Evolutionary conservation across 2,113 vertebrate genomes (phyloP), one percentile per base, ranked within the genome.

Genomic region (Puntigrus tetrazona): DNA sequence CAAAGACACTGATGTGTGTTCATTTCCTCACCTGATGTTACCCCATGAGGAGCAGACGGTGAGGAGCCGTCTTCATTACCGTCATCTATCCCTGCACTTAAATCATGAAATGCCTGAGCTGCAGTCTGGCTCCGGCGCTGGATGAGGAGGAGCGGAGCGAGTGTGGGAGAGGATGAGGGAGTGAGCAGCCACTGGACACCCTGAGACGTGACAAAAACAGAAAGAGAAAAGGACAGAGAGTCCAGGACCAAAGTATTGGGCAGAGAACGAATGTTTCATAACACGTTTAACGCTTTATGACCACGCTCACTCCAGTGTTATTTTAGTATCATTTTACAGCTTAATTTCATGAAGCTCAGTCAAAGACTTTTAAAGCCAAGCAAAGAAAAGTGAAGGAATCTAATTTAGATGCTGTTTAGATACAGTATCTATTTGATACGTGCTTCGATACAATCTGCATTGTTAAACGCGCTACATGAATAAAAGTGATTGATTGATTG

Each of bases 1-100:
- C 25, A 73, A 43, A 73, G 70, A 45, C 70, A 73, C 7, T 73
- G 70, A 73, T 73, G 70, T 75, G 79, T 81, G 31, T 80, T 85
- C 80, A 47, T 85, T 88, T 85, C 78, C 73, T 88, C 86, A 90
- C 86, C 84, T 88, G 84, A 86, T 70, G 82, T 86, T 75, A 83
- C 78, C 78, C 85, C 80, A 52, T 55, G 83, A 84, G 83, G 78
- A 87, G 79, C 52, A 88, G 89, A 88, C 67, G 7, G 36, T 2
- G 38, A 85, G 84, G 85, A 86, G 75, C 84, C 86, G 74, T 69
- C 63, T 86, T 89, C 86, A 86, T 89, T 88, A 73, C 57, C 79
- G 59, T 61, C 70, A 88, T 86, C 81, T 73, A 86, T 81, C 55
- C 79, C 25, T 31, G 59, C 74, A 73, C 82, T 84, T 88, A 85